These are phyloP conservation scores for Nanger granti DNA, from an alignment of 2,113 vertebrate species.

Conservation along the genomic window DNA sequence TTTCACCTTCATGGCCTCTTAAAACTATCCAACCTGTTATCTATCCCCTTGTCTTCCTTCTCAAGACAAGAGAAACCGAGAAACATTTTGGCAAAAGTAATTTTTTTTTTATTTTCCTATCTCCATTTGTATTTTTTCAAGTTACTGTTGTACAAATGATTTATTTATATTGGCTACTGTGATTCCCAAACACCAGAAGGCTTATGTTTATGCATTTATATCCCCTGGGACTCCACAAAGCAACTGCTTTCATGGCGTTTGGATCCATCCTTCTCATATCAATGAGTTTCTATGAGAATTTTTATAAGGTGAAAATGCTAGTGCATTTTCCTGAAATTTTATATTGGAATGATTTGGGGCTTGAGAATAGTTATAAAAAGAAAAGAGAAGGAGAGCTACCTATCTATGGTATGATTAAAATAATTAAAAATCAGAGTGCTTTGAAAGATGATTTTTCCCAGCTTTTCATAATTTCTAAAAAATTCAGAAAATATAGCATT, in stretches of 20 bases:
- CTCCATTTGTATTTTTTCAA: neutral
- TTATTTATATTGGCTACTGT: conserved; percentile 8
- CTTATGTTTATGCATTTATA: neutral
- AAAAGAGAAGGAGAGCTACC: neutral
- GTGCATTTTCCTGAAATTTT: neutral
- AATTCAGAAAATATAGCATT: neutral
- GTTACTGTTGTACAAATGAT: neutral
- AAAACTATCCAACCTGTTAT: neutral
- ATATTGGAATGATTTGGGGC: conserved; percentile 7
- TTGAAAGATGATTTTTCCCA: neutral
- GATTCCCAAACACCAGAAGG: neutral
- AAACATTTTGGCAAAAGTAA: conserved; percentile 5
- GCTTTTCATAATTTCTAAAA: neutral
- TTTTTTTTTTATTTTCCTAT: neutral
- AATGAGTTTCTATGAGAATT: neutral
- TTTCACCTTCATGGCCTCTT: neutral
- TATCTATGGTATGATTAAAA: neutral
- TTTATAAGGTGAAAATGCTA: neutral
- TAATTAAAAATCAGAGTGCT: neutral
- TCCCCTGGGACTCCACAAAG: neutral
- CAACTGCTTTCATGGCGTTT: neutral
- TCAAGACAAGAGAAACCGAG: neutral
- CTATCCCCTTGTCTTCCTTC: neutral
- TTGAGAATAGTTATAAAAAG: neutral
- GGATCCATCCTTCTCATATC: neutral